Evolutionary conservation across 2,888 invertebrate genomes (phyloP).

Genomic region (Homarus gammarus): DNA sequence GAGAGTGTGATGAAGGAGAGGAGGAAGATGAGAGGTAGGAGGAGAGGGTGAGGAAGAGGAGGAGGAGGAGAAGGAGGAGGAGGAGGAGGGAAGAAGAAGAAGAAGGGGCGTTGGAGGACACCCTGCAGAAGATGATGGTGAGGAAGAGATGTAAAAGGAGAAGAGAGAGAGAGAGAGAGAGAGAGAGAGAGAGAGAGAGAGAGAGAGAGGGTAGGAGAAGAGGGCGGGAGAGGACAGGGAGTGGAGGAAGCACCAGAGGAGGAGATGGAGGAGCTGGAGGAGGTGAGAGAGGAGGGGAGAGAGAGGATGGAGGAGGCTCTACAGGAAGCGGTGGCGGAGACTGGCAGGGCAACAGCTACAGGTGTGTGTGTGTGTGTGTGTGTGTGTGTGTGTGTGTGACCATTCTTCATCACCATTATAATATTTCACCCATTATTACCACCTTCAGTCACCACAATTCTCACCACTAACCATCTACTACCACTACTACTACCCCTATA

Average conservation of each 20-base stretch:
- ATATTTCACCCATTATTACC: neutral
- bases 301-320: constrained; percentile 12
- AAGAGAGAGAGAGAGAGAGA: neutral
- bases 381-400: constrained; percentile 8
- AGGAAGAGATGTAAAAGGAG: neutral
- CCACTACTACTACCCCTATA: no score
- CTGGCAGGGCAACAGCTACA: no score
- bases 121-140: neutral
- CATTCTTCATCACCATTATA: neutral
- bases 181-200: neutral
- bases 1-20: neutral
- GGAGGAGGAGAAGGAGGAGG: neutral
- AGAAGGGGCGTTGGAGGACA: neutral
- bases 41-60: neutral
- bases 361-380: neutral
- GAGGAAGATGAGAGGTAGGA: neutral
- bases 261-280: neutral
- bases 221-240: neutral
- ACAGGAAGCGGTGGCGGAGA: constrained; percentile 12
- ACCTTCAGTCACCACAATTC: neutral
- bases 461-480: no score
- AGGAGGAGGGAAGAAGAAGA: neutral
- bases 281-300: constrained; percentile 12
- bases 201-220: neutral
- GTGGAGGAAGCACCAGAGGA: neutral